phyloP scores from a whole-genome alignment of 1,140 invertebrate genomes.

The Dendrolimus punctatus region DNA sequence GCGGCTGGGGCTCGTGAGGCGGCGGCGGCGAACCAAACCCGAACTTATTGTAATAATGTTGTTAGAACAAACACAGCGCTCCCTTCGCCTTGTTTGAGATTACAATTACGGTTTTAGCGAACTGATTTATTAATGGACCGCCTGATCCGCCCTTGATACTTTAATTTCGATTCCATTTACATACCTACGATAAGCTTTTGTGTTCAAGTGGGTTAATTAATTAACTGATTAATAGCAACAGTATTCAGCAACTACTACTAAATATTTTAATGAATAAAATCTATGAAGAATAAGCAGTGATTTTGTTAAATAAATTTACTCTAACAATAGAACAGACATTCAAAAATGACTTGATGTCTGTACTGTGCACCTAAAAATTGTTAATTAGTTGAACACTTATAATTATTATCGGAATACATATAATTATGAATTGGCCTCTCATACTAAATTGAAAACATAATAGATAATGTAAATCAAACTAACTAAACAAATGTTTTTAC shows the following conservation, averaged over 20 bases:
- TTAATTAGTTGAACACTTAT: no score
- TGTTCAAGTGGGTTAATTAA: constrained; percentile 2
- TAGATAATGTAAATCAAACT: no score
- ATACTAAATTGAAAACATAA: no score
- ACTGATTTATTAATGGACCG: constrained; percentile 71
- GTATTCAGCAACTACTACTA: background rate
- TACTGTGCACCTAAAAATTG: no score
- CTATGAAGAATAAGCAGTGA: no score
- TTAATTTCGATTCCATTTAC: constrained; percentile 67
- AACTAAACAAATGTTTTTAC: no score
- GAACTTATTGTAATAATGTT: constrained; percentile 71
- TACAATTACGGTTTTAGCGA: constrained; percentile 71
- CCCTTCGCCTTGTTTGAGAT: constrained; percentile 65
- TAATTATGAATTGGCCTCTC: no score
- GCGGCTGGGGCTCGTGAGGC: constrained; percentile 13
- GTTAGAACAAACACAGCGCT: constrained; percentile 62
- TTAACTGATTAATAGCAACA: constrained; percentile 4
- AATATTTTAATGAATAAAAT: no score
- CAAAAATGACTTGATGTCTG: no score
- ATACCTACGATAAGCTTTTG: constrained; percentile 18
- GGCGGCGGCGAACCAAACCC: constrained; percentile 43
- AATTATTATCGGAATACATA: no score
- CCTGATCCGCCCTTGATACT: constrained; percentile 67
- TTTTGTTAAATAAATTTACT: no score
- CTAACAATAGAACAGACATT: no score